Base-by-base conservation (phyloP, 92 coral and sea anemone genomes). In the Hydrozoanthus gracilis region DNA sequence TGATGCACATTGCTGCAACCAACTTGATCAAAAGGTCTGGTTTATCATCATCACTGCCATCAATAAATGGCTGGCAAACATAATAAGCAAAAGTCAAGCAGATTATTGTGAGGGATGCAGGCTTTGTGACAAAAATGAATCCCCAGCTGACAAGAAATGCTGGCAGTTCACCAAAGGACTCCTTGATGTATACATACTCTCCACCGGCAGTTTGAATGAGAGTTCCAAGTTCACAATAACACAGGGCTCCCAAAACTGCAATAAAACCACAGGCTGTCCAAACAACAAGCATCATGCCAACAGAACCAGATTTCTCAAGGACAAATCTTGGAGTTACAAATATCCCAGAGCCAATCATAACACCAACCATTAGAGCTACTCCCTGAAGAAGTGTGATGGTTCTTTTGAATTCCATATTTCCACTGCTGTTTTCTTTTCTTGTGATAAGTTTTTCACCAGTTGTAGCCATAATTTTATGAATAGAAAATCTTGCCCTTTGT, bases 321-420 rank as follows among this genome's bases (percentile, higher is more conserved):
- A 96, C 99, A 83, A 88, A 95, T 35, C 87, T 93, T 52, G 99
- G 99, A 3, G 99, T 83, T 17, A 95, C 98, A 79, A 96, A 96
- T 62, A 96, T 96, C 67, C 99, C 99, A 10, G 98, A 95, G 4
- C 99, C 99, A 68, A 96, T 95, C 99, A 96, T 96, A 48, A 95
- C 92, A 8, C 99, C 97, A 44, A 95, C 93, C 15, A 96, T 95
- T 8, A 96, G 91, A 7, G 99, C 98, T 2, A 95, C 88, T 8
- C 99, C 98, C 71, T 95, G 96, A 1, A 95, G 65, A 16, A 96
- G 93, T 7, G 97, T 94, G 2, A 96, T 92, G 86, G 79, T 92
- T 78, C 96, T 82, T 35, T 93, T 84, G 75, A 91, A 74, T 44
- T 76, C 27, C 48, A 62, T 65, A 7, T 62, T 18, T 83, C 88